A percentile compares a stretch with the other conserved stretches of the same genome.
Evolutionary conservation across 2,797 vertebrate genomes (phyloP).

Genomic region (Emydoidea blandingii): DNA sequence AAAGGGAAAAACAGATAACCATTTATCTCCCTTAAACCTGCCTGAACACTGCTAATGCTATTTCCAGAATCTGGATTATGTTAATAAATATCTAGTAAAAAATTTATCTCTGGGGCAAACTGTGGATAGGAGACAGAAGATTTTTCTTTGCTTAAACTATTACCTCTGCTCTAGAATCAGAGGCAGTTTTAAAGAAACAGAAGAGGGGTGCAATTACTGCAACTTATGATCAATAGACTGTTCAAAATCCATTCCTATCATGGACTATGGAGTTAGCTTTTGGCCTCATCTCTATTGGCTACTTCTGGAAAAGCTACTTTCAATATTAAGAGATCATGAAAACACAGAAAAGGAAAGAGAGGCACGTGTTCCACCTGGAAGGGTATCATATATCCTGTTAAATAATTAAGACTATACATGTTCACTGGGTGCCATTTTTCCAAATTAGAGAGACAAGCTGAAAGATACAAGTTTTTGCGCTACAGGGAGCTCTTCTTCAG

Average conservation of each 20-base stretch:
- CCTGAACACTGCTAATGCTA: neutral
- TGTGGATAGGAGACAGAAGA: neutral
- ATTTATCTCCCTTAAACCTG: rapidly evolving
- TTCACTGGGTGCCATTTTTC: neutral
- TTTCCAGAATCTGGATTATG: neutral
- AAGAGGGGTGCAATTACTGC: neutral
- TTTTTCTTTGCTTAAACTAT: neutral
- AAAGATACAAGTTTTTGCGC: too few species aligned
- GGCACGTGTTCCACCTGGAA: neutral
- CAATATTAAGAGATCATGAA: neutral
- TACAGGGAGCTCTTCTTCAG: too few species aligned
- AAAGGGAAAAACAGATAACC: neutral
- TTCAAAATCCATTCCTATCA: neutral
- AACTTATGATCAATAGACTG: neutral
- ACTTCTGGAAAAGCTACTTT: neutral
- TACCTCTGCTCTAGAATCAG: neutral
- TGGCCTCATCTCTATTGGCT: neutral
- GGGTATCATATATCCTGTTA: neutral
- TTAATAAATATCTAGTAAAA: neutral
- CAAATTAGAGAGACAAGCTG: too few species aligned
- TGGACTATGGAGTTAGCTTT: neutral
- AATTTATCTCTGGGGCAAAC: neutral
- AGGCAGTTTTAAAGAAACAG: neutral
- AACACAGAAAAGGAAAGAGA: neutral
- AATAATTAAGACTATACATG: neutral